Evolutionary conservation across 2,113 vertebrate genomes (phyloP).

Genomic region (Colossoma macropomum): DNA sequence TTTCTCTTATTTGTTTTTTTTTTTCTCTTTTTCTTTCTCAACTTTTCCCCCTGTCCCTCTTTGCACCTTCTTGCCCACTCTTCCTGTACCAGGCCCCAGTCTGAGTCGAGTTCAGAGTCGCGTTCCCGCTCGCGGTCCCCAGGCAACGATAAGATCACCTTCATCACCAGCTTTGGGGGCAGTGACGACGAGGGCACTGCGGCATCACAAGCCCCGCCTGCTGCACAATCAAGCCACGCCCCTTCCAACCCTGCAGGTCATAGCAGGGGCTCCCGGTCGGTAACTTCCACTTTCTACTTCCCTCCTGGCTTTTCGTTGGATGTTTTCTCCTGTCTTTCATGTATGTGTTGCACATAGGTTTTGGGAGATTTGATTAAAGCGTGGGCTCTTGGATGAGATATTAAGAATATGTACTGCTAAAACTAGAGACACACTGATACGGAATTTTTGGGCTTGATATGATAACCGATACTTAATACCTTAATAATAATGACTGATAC

Average conservation of each 20-base stretch:
- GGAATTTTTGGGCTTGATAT: no score
- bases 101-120: constrained; percentile 86
- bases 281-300: constrained; percentile 81
- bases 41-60: background rate
- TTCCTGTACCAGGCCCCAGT: constrained; percentile 75
- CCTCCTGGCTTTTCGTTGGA: constrained; percentile 72
- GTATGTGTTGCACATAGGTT: constrained; percentile 6
- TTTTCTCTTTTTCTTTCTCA: background rate
- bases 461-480: no score
- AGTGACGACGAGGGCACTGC: constrained; percentile 87
- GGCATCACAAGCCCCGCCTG: constrained; percentile 62
- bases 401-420: background rate
- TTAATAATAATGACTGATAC: no score
- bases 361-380: background rate
- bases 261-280: constrained; percentile 95
- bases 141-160: constrained; percentile 91
- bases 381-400: background rate
- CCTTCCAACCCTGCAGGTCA: constrained; percentile 86
- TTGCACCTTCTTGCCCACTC: background rate
- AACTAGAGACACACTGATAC: no score
- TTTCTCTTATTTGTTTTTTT: background rate
- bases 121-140: constrained; percentile 86
- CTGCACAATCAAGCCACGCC: constrained; percentile 72
- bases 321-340: constrained; percentile 64
- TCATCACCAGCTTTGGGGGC: constrained; percentile 95